Conservation (phyloP, 1,140 invertebrate species). For the Drosophila truncata region DNA sequence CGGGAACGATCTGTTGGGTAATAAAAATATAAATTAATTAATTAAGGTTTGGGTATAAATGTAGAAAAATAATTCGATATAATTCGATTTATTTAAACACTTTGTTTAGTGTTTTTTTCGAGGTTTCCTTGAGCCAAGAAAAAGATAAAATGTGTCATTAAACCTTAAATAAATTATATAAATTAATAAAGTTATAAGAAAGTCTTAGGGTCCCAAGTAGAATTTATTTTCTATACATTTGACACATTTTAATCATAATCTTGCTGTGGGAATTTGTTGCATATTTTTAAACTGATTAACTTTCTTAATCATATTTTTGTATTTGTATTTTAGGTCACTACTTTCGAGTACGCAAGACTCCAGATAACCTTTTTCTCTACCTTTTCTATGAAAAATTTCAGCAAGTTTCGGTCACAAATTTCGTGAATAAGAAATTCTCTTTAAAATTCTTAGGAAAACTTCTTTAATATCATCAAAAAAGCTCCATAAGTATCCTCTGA, state of each 20-base stretch:
- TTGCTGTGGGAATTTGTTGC: background rate
- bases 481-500: too few relatives aligned
- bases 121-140: background rate
- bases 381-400: too few relatives aligned
- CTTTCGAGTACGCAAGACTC: too few relatives aligned
- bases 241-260: background rate
- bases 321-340: background rate
- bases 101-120: too few relatives aligned
- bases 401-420: too few relatives aligned
- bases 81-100: too few relatives aligned
- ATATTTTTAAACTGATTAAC: background rate
- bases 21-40: background rate
- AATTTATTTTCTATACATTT: background rate
- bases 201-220: background rate
- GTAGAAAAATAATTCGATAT: too few relatives aligned
- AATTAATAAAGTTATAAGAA: background rate
- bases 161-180: background rate
- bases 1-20: conserved; percentile 66
- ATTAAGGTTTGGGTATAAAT: background rate
- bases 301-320: background rate
- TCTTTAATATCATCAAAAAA: too few relatives aligned
- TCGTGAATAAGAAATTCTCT: too few relatives aligned
- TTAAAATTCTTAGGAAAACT: too few relatives aligned
- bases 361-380: too few relatives aligned
- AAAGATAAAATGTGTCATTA: too few relatives aligned